Conservation (phyloP, 2,113 vertebrate genomes). For the human region GRCh38 chr1:210672501-210673000, state of each 20-base stretch:
- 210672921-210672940: background rate
- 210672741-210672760: background rate
- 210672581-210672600: background rate
- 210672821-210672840: background rate
- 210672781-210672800: background rate
- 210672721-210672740: background rate
- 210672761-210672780: background rate
- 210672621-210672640: background rate
- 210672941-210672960: background rate
- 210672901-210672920: background rate
- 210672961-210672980: slow-evolving; percentile 2
- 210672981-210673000: background rate
- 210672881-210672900: background rate
- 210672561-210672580: background rate
- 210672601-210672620: background rate
- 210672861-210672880: background rate
- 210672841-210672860: background rate
- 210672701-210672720: background rate
- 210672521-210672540: accelerated
- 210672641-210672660: background rate
- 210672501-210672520: background rate
- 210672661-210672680: background rate
- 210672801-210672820: slow-evolving; percentile 25
- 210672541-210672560: background rate
- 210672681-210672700: background rate